Base-by-base conservation (phyloP, 2,113 vertebrate genomes). In the Nyctibius bracteatus region DNA sequence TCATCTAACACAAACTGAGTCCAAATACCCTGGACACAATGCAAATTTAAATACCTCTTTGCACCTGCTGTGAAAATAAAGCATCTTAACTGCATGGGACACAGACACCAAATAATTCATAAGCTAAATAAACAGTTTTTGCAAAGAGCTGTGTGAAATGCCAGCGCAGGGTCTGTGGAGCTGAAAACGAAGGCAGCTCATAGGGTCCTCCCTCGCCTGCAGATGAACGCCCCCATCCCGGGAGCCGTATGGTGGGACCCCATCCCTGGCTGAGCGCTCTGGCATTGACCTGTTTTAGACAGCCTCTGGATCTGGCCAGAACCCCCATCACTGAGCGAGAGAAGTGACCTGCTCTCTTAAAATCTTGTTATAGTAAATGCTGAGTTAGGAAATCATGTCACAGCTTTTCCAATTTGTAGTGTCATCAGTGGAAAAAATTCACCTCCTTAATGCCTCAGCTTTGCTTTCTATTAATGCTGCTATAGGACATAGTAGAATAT, bases 11-110 rank as follows among this genome's bases (percentile, higher is more conserved):
- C 74, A 92, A 92, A 93, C 66, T 28, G 59, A 90, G 61, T 88
- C 63, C 66, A 92, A 80, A 81, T 70, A 94, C 67, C 71, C 70
- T 65, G 88, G 66, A 91, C 77, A 90, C 81, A 85, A 93, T 92
- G 86, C 83, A 93, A 55, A 95, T 94, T 95, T 70, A 88, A 95
- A 94, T 89, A 78, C 70, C 74, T 94, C 41, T 91, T 86, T 96
- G 57, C 52, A 93, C 94, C 93, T 96, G 63, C 92, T 95, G 70
- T 91, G 86, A 67, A 95, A 92, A 82, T 61, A 70, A 93, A 89
- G 82, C 39, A 30, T 83, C 68, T 81, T 93, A 67, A 55, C 67
- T 88, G 63, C 66, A 28, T 14, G 35, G 73, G 67, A 58, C 51
- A 28, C 81, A 54, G 74, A 14, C 43, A 84, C 33, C 86, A 92